Percentiles rank a stretch among this genome's conserved stretches.
These are phyloP conservation scores for Rana temporaria DNA, from an alignment of 2,113 vertebrate genomes.

Conservation along the genomic window DNA sequence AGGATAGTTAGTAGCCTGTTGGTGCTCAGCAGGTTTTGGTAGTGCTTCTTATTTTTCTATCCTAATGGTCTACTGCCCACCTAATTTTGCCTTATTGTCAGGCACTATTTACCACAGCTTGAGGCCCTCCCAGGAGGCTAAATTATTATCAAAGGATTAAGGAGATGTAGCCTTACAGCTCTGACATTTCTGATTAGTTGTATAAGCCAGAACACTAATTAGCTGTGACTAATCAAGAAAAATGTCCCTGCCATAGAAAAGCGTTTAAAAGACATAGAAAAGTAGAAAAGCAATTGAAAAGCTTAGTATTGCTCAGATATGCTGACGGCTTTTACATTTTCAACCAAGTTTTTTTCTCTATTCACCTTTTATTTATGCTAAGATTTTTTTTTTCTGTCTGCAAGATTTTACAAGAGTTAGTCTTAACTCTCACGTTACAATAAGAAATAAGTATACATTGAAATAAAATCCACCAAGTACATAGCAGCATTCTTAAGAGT, in stretches of 20 bases:
- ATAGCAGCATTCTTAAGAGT: no score
- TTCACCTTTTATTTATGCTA: slow-evolving; percentile 77
- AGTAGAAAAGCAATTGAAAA: slow-evolving; percentile 83
- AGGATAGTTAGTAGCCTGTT: slow-evolving; percentile 85
- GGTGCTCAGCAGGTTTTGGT: slow-evolving; percentile 85
- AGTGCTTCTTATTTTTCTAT: slow-evolving; percentile 86
- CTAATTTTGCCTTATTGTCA: slow-evolving; percentile 90
- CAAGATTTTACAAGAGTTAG: not conserved
- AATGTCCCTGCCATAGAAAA: slow-evolving; percentile 86
- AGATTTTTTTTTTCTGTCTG: slow-evolving; percentile 18
- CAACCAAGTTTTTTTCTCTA: slow-evolving; percentile 68
- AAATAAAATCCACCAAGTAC: no score
- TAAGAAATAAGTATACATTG: no score
- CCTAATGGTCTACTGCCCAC: slow-evolving; percentile 89
- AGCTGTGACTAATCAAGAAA: slow-evolving; percentile 93
- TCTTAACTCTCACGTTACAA: not conserved
- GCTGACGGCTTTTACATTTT: slow-evolving; percentile 71
- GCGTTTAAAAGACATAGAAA: slow-evolving; percentile 82
- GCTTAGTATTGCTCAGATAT: slow-evolving; percentile 79
- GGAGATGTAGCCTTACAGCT: slow-evolving; percentile 86
- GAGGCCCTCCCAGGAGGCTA: slow-evolving; percentile 88
- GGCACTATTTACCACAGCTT: slow-evolving; percentile 87
- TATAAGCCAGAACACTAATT: slow-evolving; percentile 90
- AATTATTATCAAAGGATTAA: slow-evolving; percentile 92
- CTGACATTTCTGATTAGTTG: slow-evolving; percentile 90